Conservation (phyloP, 2,797 vertebrate species). For the Pangasius sanitwongsei region DNA sequence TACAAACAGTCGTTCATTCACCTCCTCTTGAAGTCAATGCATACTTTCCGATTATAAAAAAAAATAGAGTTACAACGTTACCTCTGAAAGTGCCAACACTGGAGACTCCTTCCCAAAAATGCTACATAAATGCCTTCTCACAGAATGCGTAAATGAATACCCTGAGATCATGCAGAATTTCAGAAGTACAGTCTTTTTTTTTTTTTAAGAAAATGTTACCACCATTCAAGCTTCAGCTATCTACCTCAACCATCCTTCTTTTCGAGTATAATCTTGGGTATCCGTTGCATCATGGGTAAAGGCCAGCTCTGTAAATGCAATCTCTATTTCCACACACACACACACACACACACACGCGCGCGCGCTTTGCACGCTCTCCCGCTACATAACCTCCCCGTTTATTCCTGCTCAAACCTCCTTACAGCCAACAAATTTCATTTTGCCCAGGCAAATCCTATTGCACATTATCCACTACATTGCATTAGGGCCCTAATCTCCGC, state of each 20-base stretch:
- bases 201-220: neutral
- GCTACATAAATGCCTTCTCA: neutral
- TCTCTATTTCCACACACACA: conserved; percentile 56
- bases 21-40: neutral
- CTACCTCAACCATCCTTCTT: neutral
- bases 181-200: neutral
- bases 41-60: neutral
- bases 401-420: conserved; percentile 77
- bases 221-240: neutral
- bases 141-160: neutral
- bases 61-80: neutral
- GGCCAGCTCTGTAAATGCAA: conserved; percentile 69
- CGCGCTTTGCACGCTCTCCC: conserved; percentile 34
- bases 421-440: conserved; percentile 81
- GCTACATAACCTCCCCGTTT: conserved; percentile 73
- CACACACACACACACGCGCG: neutral
- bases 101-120: neutral
- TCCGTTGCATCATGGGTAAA: conserved; percentile 68
- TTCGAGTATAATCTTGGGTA: conserved; percentile 64
- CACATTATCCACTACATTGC: conserved; percentile 85
- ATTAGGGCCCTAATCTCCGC: conserved; percentile 82
- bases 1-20: too few species aligned
- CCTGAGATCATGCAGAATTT: neutral
- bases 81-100: neutral
- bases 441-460: conserved; percentile 79